Conservation (phyloP, 2,113 vertebrate species). For the Hyaena hyaena region DNA sequence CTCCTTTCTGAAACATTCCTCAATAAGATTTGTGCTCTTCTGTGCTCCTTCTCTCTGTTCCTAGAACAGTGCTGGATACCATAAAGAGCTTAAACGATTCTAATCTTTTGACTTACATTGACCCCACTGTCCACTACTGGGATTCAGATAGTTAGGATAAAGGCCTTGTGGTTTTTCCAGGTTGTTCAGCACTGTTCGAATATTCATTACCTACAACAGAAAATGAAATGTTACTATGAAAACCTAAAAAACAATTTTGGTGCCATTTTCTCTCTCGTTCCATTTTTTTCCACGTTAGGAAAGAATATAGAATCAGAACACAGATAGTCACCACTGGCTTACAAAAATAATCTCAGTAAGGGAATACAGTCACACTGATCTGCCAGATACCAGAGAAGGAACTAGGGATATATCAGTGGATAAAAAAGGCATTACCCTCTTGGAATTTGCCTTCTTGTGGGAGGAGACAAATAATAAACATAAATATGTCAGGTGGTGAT, state of each 20-base stretch:
- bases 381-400: neutral
- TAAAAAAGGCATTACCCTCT: neutral
- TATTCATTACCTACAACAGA: conserved; percentile 94
- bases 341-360: neutral
- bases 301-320: conserved; percentile 31
- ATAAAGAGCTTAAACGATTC: neutral
- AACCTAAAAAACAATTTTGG: neutral
- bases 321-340: neutral
- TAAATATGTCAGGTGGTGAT: neutral
- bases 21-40: neutral
- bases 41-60: neutral
- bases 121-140: conserved; percentile 98
- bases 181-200: conserved; percentile 94
- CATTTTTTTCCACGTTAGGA: neutral
- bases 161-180: conserved; percentile 98
- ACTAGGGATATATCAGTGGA: neutral
- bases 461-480: neutral
- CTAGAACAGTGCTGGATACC: neutral
- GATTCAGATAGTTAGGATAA: conserved; percentile 99
- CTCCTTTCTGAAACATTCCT: neutral
- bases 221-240: conserved; percentile 48
- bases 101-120: conserved; percentile 93
- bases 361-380: neutral
- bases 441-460: neutral
- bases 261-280: neutral